A percentile compares a stretch with the other conserved stretches of the same genome.
Evolutionary conservation across 2,888 invertebrate species (phyloP).

Genomic region (Limnephilus marmoratus): DNA sequence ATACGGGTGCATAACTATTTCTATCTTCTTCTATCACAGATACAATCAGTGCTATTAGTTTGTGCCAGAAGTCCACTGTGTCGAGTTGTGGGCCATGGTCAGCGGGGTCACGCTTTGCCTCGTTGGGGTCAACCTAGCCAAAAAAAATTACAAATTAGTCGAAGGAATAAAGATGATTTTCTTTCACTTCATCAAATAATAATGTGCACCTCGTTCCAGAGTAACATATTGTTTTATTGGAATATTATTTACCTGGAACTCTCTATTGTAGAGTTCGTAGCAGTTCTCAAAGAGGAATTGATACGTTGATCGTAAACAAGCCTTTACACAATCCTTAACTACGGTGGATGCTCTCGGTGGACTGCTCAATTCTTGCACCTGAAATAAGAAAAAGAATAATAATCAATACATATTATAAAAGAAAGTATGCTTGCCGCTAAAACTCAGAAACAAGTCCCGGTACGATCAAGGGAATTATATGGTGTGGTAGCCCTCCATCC

Average conservation of each 20-base stretch:
- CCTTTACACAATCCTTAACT: constrained; percentile 99
- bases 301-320: constrained; percentile 98
- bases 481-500: too few relatives aligned
- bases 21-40: constrained; percentile 99
- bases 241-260: constrained; percentile 83
- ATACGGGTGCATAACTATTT: constrained; percentile 97
- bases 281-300: constrained; percentile 99
- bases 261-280: constrained; percentile 96
- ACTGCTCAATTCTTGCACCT: constrained; percentile 98
- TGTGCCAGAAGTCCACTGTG: constrained; percentile 98
- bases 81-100: constrained; percentile 92
- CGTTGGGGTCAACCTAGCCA: constrained; percentile 89
- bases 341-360: constrained; percentile 99
- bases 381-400: constrained; percentile 58
- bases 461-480: too few relatives aligned
- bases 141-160: constrained; percentile 72
- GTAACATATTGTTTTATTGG: background rate
- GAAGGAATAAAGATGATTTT: background rate
- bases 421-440: too few relatives aligned
- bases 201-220: too few relatives aligned
- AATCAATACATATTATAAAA: background rate
- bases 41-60: constrained; percentile 96
- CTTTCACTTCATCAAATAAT: background rate
- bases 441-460: too few relatives aligned
- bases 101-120: constrained; percentile 91